Evolutionary conservation across 1,140 invertebrate species (phyloP).

Genomic region (Bombus breviceps): DNA sequence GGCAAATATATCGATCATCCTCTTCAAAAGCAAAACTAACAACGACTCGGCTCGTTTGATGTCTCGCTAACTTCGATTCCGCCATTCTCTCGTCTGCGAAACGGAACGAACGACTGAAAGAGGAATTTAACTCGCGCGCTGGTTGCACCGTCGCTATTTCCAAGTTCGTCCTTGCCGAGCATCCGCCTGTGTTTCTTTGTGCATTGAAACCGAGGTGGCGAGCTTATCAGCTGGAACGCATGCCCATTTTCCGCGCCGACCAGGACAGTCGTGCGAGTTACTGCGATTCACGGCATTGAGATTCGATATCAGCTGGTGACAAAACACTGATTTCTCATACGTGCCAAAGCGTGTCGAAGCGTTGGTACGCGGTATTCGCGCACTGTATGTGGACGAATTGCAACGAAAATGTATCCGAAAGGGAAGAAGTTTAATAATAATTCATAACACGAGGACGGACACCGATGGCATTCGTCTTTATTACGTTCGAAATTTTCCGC

Average conservation of each 20-base stretch:
- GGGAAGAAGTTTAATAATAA: constrained; percentile 18
- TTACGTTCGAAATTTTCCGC: constrained; percentile 29
- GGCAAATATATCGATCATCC: not conserved
- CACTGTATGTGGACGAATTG: too few relatives aligned
- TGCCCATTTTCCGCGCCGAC: not conserved
- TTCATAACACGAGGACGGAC: not conserved
- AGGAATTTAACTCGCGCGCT: not conserved
- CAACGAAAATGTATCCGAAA: not conserved
- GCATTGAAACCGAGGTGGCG: not conserved
- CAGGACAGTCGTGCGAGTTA: not conserved
- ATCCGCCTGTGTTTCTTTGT: not conserved
- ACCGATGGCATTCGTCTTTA: constrained; percentile 22
- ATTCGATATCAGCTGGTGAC: constrained; percentile 2
- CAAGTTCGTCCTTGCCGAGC: not conserved
- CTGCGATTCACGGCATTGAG: constrained; percentile 6
- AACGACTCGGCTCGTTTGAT: not conserved
- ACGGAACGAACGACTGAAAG: not conserved
- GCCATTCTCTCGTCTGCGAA: not conserved
- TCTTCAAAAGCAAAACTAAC: not conserved
- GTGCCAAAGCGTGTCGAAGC: not conserved
- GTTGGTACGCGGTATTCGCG: too few relatives aligned
- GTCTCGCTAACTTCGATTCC: not conserved
- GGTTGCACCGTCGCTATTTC: not conserved
- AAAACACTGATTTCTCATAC: not conserved
- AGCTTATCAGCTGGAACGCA: not conserved